These are phyloP conservation scores for Dicrostonyx torquatus DNA, from an alignment of 2,797 vertebrate species.

Conservation along the genomic window DNA sequence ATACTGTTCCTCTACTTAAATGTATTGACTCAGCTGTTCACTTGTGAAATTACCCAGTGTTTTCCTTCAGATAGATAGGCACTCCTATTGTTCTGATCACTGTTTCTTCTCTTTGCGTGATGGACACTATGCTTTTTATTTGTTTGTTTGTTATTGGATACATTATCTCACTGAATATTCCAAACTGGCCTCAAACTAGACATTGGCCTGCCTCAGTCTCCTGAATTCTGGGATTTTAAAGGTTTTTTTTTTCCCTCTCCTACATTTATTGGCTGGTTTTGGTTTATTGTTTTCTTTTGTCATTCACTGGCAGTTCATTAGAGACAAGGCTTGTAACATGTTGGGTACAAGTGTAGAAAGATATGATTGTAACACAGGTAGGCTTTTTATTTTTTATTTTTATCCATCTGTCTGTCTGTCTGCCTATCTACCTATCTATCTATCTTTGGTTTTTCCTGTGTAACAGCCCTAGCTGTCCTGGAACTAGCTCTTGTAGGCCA, in stretches of 20 bases:
- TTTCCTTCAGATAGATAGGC: background rate
- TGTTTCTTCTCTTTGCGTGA: background rate
- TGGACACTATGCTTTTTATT: background rate
- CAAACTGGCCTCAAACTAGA: background rate
- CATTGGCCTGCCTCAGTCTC: background rate
- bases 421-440: too few relatives aligned
- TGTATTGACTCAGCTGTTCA: background rate
- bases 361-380: background rate
- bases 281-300: slow-evolving; percentile 16
- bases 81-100: background rate
- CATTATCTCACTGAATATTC: background rate
- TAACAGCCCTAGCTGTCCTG: too few relatives aligned
- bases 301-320: background rate
- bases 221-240: background rate
- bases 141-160: background rate
- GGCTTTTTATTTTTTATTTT: background rate
- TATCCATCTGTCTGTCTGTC: too few relatives aligned
- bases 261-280: background rate
- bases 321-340: background rate
- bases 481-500: too few relatives aligned
- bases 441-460: too few relatives aligned
- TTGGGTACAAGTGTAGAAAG: background rate
- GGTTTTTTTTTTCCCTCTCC: background rate
- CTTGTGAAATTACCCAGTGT: background rate
- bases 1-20: background rate